phyloP scores from a whole-genome alignment of 2,797 vertebrate species.

The Hemitrygon akajei region DNA sequence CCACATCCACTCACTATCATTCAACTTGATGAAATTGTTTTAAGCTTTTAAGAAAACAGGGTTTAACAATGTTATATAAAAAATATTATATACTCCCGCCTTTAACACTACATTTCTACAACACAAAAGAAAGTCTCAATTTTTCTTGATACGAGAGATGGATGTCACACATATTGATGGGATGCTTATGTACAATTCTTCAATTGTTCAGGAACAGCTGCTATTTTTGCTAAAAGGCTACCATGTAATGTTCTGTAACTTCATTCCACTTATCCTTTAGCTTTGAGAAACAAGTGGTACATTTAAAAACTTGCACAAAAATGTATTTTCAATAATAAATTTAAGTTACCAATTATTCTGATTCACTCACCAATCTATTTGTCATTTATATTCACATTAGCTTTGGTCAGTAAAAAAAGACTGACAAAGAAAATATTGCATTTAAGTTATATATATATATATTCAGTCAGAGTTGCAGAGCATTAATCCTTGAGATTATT shows the following conservation, averaged over 20 bases:
- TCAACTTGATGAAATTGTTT: background rate
- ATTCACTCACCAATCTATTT: background rate
- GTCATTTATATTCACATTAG: background rate
- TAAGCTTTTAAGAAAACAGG: background rate
- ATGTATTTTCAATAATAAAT: background rate
- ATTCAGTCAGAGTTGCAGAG: background rate
- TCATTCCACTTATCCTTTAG: background rate
- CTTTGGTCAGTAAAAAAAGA: slow-evolving; percentile 17
- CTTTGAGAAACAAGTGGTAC: background rate
- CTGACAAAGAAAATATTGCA: background rate
- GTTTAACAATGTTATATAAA: background rate
- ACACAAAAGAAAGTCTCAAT: background rate
- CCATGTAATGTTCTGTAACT: slow-evolving; percentile 1
- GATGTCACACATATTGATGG: background rate
- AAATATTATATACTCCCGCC: background rate
- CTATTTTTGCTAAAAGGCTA: slow-evolving; percentile 4
- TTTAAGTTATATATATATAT: background rate
- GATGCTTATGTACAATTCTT: slow-evolving; percentile 10
- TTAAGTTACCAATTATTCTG: background rate
- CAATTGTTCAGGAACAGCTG: slow-evolving; percentile 13
- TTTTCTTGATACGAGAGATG: background rate
- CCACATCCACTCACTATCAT: background rate
- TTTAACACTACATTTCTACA: background rate
- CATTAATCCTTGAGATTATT: background rate
- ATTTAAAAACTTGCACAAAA: background rate